Evolutionary conservation across 2,888 invertebrate genomes (phyloP).

Genomic region (Acleris emargana): DNA sequence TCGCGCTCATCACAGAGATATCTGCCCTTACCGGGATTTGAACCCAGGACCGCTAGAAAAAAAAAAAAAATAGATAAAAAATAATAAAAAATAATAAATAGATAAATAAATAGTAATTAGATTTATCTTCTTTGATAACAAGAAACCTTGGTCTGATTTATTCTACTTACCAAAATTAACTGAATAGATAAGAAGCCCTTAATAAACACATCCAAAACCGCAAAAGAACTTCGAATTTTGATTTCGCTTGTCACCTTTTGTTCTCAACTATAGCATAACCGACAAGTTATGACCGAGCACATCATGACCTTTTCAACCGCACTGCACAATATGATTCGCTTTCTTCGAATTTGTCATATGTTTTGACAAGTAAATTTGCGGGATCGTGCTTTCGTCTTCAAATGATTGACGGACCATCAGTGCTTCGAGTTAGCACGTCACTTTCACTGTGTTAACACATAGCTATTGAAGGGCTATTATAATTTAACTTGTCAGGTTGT

Average conservation of each 20-base stretch:
- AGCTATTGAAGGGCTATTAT: constrained; percentile 24
- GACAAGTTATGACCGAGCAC: constrained; percentile 8
- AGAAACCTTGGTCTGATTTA: too few relatives aligned
- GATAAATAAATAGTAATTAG: too few relatives aligned
- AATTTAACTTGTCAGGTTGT: constrained; percentile 19
- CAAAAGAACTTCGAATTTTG: not conserved
- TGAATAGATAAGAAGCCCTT: too few relatives aligned
- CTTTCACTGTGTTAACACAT: constrained; percentile 33
- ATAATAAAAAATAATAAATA: too few relatives aligned
- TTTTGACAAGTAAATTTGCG: constrained; percentile 61
- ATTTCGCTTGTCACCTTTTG: not conserved
- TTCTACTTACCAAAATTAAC: too few relatives aligned
- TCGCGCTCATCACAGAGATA: too few relatives aligned
- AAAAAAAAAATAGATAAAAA: too few relatives aligned
- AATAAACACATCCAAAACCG: too few relatives aligned
- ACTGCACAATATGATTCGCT: constrained; percentile 40
- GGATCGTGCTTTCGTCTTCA: constrained; percentile 44
- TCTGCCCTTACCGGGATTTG: too few relatives aligned
- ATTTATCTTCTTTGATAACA: too few relatives aligned
- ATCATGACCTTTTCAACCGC: constrained; percentile 24
- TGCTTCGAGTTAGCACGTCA: constrained; percentile 22
- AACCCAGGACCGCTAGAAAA: too few relatives aligned
- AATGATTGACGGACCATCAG: constrained; percentile 47
- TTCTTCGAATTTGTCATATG: constrained; percentile 57
- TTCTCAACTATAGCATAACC: not conserved